Evolutionary conservation across 2,113 vertebrate species (phyloP).

Genomic region (Machaerirhynchus nigripectus): DNA sequence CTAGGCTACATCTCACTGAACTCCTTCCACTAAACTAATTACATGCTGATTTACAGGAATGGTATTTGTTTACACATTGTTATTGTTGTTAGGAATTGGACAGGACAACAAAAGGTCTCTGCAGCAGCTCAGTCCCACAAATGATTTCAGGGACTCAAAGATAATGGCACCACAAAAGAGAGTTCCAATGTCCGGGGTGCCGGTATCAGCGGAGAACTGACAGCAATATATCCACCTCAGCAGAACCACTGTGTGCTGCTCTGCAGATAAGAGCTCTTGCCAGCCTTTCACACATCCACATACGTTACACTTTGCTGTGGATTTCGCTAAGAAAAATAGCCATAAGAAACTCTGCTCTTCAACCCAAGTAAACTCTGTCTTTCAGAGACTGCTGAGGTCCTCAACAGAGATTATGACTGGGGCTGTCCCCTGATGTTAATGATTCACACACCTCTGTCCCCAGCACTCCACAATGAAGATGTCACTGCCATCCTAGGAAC

Average conservation of each 20-base stretch:
- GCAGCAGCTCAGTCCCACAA: background rate
- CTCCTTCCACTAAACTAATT: background rate
- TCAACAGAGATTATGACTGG: background rate
- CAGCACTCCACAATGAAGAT: background rate
- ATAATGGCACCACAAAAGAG: constrained; percentile 21
- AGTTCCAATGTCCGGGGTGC: background rate
- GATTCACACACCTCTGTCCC: background rate
- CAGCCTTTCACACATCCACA: background rate
- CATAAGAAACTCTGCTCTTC: background rate
- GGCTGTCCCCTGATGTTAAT: background rate
- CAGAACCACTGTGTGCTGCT: background rate
- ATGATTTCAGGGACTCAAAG: constrained; percentile 2
- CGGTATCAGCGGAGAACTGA: background rate
- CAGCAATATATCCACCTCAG: background rate
- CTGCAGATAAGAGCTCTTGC: background rate
- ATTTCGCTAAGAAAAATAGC: background rate
- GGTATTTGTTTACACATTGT: background rate
- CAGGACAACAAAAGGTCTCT: background rate
- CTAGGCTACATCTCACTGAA: background rate
- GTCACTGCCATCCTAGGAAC: background rate
- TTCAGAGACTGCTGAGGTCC: background rate
- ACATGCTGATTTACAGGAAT: constrained; percentile 26
- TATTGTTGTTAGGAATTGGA: background rate
- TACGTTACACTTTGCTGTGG: background rate
- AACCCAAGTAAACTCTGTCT: background rate